These are phyloP conservation scores for Exocentrus adspersus DNA, from an alignment of 2,888 invertebrate genomes.

Conservation along the genomic window DNA sequence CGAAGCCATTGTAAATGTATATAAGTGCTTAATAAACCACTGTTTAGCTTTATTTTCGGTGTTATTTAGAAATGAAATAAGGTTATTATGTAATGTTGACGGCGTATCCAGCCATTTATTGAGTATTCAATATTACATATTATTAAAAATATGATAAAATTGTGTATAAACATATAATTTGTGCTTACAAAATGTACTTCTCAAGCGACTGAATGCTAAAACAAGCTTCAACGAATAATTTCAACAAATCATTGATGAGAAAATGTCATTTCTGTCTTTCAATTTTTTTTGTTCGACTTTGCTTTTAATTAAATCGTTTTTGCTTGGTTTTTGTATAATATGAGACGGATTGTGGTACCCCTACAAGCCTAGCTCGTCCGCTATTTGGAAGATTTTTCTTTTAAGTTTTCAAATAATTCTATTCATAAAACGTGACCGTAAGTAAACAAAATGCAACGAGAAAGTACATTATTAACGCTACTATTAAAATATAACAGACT, in stretches of 20 bases:
- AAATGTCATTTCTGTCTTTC: conserved; percentile 28
- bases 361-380: conserved; percentile 40
- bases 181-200: conserved; percentile 61
- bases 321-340: conserved; percentile 35
- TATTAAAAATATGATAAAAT: conserved; percentile 64
- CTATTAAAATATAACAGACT: too few relatives aligned
- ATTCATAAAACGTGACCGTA: too few relatives aligned
- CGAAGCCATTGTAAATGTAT: neutral
- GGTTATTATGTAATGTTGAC: conserved; percentile 5
- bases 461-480: too few relatives aligned
- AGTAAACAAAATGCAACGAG: too few relatives aligned
- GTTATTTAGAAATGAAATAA: too few relatives aligned
- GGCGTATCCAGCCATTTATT: conserved; percentile 39
- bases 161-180: conserved; percentile 64
- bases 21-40: too few relatives aligned
- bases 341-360: conserved; percentile 41
- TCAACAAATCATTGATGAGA: conserved; percentile 46
- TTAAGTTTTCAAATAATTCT: too few relatives aligned
- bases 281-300: conserved; percentile 23
- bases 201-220: conserved; percentile 54
- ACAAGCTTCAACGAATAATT: conserved; percentile 49
- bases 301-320: too few relatives aligned
- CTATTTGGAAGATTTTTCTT: neutral
- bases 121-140: conserved; percentile 53
- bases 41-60: too few relatives aligned